A percentile compares a stretch with the other conserved stretches of the same genome.
phyloP scores from a whole-genome alignment of 2,113 vertebrate species.

The Rissa tridactyla region DNA sequence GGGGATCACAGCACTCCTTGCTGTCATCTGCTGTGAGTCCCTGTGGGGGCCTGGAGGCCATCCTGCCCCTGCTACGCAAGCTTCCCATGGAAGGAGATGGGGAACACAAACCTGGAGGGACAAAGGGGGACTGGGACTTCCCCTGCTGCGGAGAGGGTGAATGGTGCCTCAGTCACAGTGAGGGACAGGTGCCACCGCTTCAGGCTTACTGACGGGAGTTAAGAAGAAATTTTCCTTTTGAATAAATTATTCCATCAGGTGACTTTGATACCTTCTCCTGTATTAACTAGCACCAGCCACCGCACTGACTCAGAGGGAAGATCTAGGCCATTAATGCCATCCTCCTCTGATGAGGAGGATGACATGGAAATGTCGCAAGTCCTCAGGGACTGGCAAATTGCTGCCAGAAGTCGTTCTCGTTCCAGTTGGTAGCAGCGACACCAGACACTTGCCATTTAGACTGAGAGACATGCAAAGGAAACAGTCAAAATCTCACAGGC shows the following conservation, averaged over 20 bases:
- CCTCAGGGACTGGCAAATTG: conserved; percentile 31
- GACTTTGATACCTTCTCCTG: background rate
- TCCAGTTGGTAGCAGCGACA: background rate
- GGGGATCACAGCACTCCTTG: background rate
- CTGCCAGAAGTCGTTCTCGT: conserved; percentile 1
- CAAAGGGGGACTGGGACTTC: background rate
- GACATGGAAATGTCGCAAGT: conserved; percentile 33
- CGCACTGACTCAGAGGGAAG: background rate
- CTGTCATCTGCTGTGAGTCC: background rate
- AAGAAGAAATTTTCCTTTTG: background rate
- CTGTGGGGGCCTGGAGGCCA: background rate
- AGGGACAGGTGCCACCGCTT: background rate
- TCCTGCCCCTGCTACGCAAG: fast-evolving
- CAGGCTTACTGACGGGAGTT: background rate
- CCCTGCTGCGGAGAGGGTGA: fast-evolving
- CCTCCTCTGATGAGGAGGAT: background rate
- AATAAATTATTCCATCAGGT: background rate
- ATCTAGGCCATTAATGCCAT: background rate
- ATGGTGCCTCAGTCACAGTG: background rate
- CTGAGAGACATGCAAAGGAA: background rate
- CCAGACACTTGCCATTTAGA: conserved; percentile 43
- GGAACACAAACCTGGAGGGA: background rate
- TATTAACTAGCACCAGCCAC: background rate
- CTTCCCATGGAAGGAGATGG: fast-evolving
- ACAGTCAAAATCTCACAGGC: background rate